Evolutionary conservation across 2,888 invertebrate genomes (phyloP).

Genomic region (Mimumesa dahlbomi): DNA sequence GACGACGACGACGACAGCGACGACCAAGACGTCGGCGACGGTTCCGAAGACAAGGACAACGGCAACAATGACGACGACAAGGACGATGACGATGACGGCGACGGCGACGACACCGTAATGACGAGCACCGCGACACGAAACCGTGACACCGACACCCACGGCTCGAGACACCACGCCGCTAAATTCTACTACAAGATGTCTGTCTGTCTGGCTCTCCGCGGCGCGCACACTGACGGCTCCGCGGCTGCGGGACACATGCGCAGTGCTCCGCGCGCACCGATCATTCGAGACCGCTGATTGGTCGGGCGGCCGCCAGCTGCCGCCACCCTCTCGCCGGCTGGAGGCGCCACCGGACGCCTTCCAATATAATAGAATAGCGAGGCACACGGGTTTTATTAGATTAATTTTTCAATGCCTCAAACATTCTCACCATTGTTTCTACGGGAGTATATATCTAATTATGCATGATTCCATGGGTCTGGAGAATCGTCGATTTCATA

Average conservation of each 20-base stretch:
- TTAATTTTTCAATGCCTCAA: no score
- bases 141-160: constrained; percentile 68
- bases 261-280: constrained; percentile 74
- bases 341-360: constrained; percentile 51
- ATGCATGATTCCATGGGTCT: no score
- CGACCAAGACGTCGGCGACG: constrained; percentile 46
- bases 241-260: constrained; percentile 68
- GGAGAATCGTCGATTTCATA: no score
- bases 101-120: constrained; percentile 62
- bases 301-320: constrained; percentile 50
- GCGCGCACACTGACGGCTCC: constrained; percentile 76
- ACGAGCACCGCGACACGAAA: constrained; percentile 65
- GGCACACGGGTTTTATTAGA: not conserved
- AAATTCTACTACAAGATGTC: constrained; percentile 79
- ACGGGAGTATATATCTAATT: no score
- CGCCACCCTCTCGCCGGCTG: constrained; percentile 49
- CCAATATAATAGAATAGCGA: no score
- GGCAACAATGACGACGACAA: constrained; percentile 38
- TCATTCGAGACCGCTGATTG: constrained; percentile 71
- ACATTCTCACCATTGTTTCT: no score
- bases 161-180: constrained; percentile 75
- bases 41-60: constrained; percentile 43
- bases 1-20: constrained; percentile 19
- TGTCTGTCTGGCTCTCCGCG: constrained; percentile 74
- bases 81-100: constrained; percentile 31